Percentiles rank a stretch among this genome's conserved stretches.
These are phyloP conservation scores for Lepidocolaptes lacrymiger DNA, from an alignment of 2,797 vertebrate species.

Conservation along the genomic window DNA sequence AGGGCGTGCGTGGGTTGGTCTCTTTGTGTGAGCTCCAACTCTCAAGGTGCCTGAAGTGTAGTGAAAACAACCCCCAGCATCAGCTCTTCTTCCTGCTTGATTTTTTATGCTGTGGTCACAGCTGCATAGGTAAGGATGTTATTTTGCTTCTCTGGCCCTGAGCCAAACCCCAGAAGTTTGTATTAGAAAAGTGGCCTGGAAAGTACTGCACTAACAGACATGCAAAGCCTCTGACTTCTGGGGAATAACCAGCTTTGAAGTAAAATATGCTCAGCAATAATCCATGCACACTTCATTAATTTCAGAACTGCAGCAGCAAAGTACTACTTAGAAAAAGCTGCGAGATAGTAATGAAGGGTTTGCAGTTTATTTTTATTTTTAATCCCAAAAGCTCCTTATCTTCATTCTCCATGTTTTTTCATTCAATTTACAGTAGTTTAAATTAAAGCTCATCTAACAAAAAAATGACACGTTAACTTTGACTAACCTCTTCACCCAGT, in stretches of 20 bases:
- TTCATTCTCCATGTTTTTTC: constrained; percentile 7
- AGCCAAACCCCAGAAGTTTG: constrained; percentile 1
- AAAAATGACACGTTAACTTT: neutral
- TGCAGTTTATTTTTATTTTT: neutral
- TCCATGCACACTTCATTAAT: constrained; percentile 25
- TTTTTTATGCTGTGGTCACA: constrained; percentile 22
- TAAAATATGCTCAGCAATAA: constrained; percentile 23
- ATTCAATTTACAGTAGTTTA: neutral
- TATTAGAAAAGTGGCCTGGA: neutral
- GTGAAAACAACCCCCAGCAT: neutral
- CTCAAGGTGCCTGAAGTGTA: neutral
- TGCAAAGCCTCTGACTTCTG: constrained; percentile 32
- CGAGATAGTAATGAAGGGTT: neutral
- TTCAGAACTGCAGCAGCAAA: constrained; percentile 26
- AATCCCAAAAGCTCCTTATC: constrained; percentile 55
- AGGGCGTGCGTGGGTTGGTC: rapidly evolving
- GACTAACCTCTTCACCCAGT: neutral
- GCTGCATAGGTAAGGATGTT: constrained; percentile 29
- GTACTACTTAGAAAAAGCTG: constrained; percentile 13
- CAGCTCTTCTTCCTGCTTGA: neutral
- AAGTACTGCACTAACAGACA: neutral
- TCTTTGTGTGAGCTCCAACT: neutral
- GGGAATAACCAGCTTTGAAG: constrained; percentile 51
- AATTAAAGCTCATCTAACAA: neutral
- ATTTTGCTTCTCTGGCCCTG: neutral